phyloP scores from a whole-genome alignment of 2,113 vertebrate species.

The Acrocephalus kingi region DNA sequence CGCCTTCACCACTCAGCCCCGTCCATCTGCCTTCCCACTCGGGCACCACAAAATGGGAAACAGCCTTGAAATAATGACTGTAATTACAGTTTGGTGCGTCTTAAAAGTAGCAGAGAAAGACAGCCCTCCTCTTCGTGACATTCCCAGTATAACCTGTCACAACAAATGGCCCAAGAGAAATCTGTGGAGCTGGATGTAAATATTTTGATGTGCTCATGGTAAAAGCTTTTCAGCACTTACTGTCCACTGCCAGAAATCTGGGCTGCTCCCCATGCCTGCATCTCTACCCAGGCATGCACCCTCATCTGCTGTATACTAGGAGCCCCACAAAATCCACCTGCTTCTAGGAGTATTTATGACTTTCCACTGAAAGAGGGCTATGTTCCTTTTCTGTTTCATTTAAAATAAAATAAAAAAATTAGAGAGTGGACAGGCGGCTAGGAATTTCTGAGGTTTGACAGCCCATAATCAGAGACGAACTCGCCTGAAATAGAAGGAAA shows the following conservation, averaged over 20 bases:
- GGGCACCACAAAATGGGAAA: neutral
- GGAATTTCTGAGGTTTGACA: constrained; percentile 26
- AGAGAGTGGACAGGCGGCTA: neutral
- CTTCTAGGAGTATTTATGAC: neutral
- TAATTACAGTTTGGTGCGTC: neutral
- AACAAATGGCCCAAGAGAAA: neutral
- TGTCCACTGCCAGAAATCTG: neutral
- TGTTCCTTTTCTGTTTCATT: neutral
- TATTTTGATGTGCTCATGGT: neutral
- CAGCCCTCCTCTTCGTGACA: neutral
- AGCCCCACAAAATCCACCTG: neutral
- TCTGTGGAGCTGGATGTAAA: neutral
- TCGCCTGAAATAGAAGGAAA: neutral
- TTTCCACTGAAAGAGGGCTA: neutral
- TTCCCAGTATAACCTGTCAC: neutral
- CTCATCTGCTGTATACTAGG: neutral
- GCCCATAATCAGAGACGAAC: neutral
- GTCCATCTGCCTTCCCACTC: neutral
- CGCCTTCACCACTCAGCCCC: fast-evolving
- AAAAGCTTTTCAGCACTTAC: neutral
- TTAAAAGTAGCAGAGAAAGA: neutral
- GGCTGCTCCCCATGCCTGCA: neutral
- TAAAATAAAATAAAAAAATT: constrained; percentile 1
- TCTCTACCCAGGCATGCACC: neutral
- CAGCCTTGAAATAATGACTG: neutral